Conservation (phyloP, 2,797 vertebrate species). For the Sebastes nivosus region DNA sequence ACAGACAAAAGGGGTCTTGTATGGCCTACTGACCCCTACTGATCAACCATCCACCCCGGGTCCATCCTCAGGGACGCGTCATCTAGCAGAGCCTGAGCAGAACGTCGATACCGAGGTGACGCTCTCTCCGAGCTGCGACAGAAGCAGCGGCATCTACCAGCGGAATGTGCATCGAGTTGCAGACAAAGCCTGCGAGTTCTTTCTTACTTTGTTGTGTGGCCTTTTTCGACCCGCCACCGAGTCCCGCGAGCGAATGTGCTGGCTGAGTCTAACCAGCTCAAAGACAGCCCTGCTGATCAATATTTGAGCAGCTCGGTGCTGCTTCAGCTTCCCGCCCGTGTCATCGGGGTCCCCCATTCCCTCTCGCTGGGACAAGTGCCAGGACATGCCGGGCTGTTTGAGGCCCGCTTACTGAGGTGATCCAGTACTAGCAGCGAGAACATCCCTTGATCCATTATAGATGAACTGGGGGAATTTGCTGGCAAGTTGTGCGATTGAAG, state of each 20-base stretch:
- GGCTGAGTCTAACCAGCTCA: slow-evolving; percentile 61
- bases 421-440: slow-evolving; percentile 43
- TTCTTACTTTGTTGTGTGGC: slow-evolving; percentile 55
- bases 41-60: slow-evolving; percentile 33
- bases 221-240: slow-evolving; percentile 44
- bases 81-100: slow-evolving; percentile 23
- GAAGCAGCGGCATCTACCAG: slow-evolving; percentile 41
- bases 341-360: slow-evolving; percentile 44
- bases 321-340: slow-evolving; percentile 38
- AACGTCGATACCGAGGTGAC: slow-evolving; percentile 53
- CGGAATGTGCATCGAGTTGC: slow-evolving; percentile 25
- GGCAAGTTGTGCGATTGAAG: slow-evolving; percentile 45
- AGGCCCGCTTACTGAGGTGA: slow-evolving; percentile 62
- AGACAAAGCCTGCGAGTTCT: slow-evolving; percentile 39
- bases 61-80: slow-evolving; percentile 32
- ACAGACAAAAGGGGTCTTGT: not conserved
- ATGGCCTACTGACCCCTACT: slow-evolving; percentile 25
- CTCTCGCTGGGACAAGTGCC: slow-evolving; percentile 60
- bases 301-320: slow-evolving; percentile 72
- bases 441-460: slow-evolving; percentile 71
- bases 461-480: slow-evolving; percentile 64
- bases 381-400: slow-evolving; percentile 60
- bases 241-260: slow-evolving; percentile 46
- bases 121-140: slow-evolving; percentile 33
- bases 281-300: slow-evolving; percentile 69